Evolutionary conservation across 2,113 vertebrate genomes (phyloP).

Genomic region (Paradoxurus hermaphroditus): DNA sequence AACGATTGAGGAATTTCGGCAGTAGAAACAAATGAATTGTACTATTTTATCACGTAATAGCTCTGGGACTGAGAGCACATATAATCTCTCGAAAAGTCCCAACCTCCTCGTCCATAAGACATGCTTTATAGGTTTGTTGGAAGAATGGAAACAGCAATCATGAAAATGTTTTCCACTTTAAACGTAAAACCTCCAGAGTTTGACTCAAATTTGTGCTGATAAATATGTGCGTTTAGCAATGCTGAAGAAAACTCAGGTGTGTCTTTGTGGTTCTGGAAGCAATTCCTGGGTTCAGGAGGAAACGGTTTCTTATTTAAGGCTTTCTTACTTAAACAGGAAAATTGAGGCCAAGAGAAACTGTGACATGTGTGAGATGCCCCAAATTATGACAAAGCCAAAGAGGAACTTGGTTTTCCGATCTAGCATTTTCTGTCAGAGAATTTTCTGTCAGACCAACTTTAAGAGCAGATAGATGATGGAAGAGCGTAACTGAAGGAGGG

Average conservation of each 20-base stretch:
- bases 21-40: background rate
- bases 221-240: background rate
- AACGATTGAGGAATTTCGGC: background rate
- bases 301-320: background rate
- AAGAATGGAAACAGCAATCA: background rate
- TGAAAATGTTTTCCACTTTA: background rate
- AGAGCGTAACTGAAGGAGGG: background rate
- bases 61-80: background rate
- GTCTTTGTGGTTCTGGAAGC: background rate
- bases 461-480: background rate
- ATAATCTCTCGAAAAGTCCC: background rate
- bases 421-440: constrained; percentile 25
- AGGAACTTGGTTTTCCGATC: constrained; percentile 22
- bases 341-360: constrained; percentile 34
- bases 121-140: background rate
- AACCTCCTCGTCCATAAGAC: background rate
- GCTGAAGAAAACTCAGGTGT: background rate
- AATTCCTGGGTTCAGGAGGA: constrained; percentile 36
- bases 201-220: background rate
- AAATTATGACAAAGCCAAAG: background rate
- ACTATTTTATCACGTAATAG: background rate
- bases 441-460: constrained; percentile 11
- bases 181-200: background rate
- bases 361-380: constrained; percentile 58
- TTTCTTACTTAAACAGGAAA: constrained; percentile 59